Conservation (phyloP, 2,113 vertebrate species). For the Pterocles gutturalis region DNA sequence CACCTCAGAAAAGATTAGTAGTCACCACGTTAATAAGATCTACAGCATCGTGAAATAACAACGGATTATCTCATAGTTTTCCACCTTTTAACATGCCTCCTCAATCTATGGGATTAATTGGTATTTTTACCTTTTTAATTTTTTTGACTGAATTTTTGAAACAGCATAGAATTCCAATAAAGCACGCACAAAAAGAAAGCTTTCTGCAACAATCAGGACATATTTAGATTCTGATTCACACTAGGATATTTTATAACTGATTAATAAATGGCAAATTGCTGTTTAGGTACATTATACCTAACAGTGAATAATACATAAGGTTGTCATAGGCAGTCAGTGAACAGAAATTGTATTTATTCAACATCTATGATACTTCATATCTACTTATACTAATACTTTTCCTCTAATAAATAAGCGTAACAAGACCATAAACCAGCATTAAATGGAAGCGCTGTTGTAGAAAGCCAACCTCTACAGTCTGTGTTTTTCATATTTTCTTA, state of each 20-base stretch:
- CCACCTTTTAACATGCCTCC: not conserved
- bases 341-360: conserved; percentile 32
- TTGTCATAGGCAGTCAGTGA: not conserved
- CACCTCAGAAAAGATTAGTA: not conserved
- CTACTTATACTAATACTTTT: conserved; percentile 11
- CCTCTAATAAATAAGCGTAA: conserved; percentile 33
- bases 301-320: conserved; percentile 15
- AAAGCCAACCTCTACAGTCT: not conserved
- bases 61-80: not conserved
- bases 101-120: not conserved
- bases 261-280: conserved; percentile 29
- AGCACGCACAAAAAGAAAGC: not conserved
- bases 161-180: not conserved
- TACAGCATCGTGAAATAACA: not conserved
- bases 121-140: not conserved
- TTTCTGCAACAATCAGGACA: not conserved
- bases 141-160: not conserved
- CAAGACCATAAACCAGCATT: conserved; percentile 38
- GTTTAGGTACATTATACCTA: conserved; percentile 11
- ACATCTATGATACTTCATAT: conserved; percentile 21
- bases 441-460: conserved; percentile 20
- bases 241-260: not conserved
- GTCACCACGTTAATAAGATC: not conserved
- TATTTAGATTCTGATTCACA: not conserved
- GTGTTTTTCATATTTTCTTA: conserved; percentile 21